Conservation (phyloP, 2,797 vertebrate species). For the Acrossocheilus fasciatus region DNA sequence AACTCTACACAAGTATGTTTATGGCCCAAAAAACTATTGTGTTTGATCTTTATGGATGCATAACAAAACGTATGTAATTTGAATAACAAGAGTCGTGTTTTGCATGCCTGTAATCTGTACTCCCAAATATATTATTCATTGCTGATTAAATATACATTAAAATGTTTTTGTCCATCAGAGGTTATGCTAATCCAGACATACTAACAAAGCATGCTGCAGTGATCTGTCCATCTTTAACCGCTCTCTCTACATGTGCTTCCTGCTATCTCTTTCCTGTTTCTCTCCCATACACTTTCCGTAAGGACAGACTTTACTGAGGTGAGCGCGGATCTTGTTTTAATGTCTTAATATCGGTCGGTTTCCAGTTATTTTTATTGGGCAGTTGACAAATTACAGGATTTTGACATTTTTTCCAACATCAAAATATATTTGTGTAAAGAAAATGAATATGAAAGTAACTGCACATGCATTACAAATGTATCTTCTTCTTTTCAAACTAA, state of each 20-base stretch:
- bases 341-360: not conserved
- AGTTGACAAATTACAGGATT: not conserved
- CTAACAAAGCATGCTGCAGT: constrained; percentile 61
- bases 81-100: not conserved
- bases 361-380: not conserved
- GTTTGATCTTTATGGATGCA: not conserved
- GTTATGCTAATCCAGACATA: constrained; percentile 34
- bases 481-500: not conserved
- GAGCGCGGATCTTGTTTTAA: constrained; percentile 74
- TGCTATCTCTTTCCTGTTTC: constrained; percentile 70
- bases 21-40: not conserved
- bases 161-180: constrained; percentile 24
- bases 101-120: not conserved
- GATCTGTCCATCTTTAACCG: constrained; percentile 68
- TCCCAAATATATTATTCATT: constrained; percentile 42
- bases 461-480: not conserved
- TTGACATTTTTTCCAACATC: not conserved
- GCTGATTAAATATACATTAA: constrained; percentile 46
- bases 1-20: not conserved
- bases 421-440: not conserved
- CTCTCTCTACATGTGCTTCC: constrained; percentile 65
- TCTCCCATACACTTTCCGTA: constrained; percentile 78
- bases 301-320: constrained; percentile 98
- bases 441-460: not conserved
- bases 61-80: constrained; percentile 21